Percentiles rank a stretch among this genome's conserved stretches.
Evolutionary conservation across 2,113 vertebrate genomes (phyloP).

Genomic region (Recurvirostra avosetta): DNA sequence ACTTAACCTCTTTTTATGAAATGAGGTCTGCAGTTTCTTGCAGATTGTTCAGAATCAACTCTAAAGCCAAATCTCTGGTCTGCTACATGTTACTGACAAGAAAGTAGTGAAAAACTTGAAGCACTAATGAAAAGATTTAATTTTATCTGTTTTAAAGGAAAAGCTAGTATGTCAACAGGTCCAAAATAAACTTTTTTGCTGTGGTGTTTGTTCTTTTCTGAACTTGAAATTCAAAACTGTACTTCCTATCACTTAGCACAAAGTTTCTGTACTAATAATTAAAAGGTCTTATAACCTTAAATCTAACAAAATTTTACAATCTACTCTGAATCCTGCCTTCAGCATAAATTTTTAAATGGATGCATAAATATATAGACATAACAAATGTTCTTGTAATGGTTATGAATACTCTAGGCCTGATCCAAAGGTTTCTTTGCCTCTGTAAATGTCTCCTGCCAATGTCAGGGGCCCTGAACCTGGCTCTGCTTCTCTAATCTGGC

Average conservation of each 20-base stretch:
- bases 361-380: neutral
- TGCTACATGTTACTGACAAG: neutral
- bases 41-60: neutral
- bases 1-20: neutral
- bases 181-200: neutral
- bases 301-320: neutral
- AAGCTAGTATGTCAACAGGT: neutral
- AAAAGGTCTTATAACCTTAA: neutral
- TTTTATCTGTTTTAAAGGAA: neutral
- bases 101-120: neutral
- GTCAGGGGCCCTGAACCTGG: neutral
- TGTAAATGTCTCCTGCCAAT: neutral
- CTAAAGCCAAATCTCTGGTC: neutral
- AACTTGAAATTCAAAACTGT: neutral
- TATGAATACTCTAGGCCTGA: neutral
- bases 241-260: neutral
- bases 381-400: neutral
- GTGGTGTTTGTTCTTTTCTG: neutral
- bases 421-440: neutral
- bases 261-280: neutral
- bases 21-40: neutral
- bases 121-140: neutral
- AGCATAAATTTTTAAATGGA: neutral
- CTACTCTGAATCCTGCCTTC: neutral
- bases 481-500: neutral